Base-by-base conservation (phyloP, 2,113 vertebrate genomes). In the Notechis scutatus region DNA sequence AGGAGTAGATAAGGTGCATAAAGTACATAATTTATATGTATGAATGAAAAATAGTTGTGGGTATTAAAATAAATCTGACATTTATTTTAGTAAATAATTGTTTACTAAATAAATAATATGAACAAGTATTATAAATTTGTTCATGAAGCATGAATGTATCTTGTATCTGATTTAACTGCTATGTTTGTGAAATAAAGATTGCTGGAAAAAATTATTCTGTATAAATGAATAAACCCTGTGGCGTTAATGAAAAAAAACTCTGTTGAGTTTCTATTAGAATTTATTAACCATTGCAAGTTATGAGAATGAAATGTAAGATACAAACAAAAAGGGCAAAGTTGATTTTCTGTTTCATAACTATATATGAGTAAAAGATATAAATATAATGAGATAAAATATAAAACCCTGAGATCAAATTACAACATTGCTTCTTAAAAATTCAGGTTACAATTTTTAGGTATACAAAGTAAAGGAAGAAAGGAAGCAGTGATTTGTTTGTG, bases 381-480 rank as follows among this genome's bases (percentile, higher is more conserved):
- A 55, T 12, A 34, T 91, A 94, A n/a, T 94, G 52, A 91, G 24
- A n/a, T 69, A 69, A 90, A 21, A 81, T 34, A 69, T 10, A 42
- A 81, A 81, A 50, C 45, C 74, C 0, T 93, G 74, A 57, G 29
- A 64, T 92, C 54, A 93, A 3, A 50, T 91, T 47, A 34, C 5
- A 50, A 52, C 55, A 50, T 92, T 29, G 50, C 87, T 94, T 88
- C 88, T 92, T 92, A 69, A 92, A 95, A 95, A n/a, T 50, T 91
- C 6, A 12, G 52, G 90, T 23, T 88, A 47, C 45, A n/a, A n/a
- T 86, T 92, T 10, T 93, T 26, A 90, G 64, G 4, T 42, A 52
- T 0, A 54, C 85, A 21, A 90, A 18, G 29, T 90, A 88, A 91
- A 3, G 89, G 24, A 3, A 45, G 87, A 61, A 47, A 1, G 39